Evolutionary conservation across 2,797 vertebrate genomes (phyloP), one percentile per base, ranked within the genome.

Genomic region (Amblyraja radiata): DNA sequence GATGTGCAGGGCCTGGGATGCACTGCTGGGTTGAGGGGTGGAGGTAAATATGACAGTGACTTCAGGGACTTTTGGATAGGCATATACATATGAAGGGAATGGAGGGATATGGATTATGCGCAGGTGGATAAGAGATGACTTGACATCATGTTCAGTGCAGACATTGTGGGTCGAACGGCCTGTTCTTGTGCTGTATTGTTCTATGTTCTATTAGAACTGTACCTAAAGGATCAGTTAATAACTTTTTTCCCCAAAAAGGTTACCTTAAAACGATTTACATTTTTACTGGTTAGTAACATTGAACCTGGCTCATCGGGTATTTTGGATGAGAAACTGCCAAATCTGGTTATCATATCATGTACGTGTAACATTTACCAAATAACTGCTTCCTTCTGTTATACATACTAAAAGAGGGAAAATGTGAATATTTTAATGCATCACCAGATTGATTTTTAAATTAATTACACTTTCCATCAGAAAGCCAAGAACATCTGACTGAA

Each of bases 371-470:
- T 88, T 88, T 68, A 68, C n/a, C 61, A 36, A 88, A 68, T 88
- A 65, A 68, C 65, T 88, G 63, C 61, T 88, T 18, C n/a, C n/a
- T 88, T 88, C 84, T 88, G n/a, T 58, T 65, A n/a, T 68, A 36
- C 61, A 68, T 88, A 88, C 63, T 63, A 68, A 68, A 88, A 88
- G 84, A 65, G 84, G 23, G n/a, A 68, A 78, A 68, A 65, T 88
- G 84, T 65, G 61, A 88, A 88, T 68, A 88, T 88, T 88, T 88
- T 88, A 88, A 88, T 88, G 84, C 84, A 88, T 88, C 84, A 88
- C n/a, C 61, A 88, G 84, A 68, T 63, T 88, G 84, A n/a, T 68
- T 88, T 88, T 88, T 88, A 88, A 88, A 88, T 88, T 88, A 88
- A 88, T 88, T 88, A 36, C n/a, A 68, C n/a, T 88, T 88, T 88